Evolutionary conservation across 2,797 vertebrate species (phyloP), one percentile per base, ranked within the genome.

Genomic region (Phoxinus dragarum): DNA sequence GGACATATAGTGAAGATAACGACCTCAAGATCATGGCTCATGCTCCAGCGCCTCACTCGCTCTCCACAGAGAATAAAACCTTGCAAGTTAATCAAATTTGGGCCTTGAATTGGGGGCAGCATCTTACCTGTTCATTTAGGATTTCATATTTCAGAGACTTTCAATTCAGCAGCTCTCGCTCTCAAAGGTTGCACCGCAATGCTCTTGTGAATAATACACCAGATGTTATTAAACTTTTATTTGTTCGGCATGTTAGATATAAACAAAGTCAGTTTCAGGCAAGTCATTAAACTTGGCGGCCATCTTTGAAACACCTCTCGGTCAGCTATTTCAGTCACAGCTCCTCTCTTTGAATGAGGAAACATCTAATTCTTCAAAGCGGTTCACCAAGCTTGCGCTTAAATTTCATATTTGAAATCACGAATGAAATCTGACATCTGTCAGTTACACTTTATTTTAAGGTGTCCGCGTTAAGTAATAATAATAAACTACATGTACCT

Each of bases 1-100:
- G 92, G 93, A 94, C 92, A 93, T 91, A 93, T 91, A 93, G 92
- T 93, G 90, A 91, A 94, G 94, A 96, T 94, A 94, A 95, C 93
- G 91, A 94, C 93, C 92, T 92, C 89, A 90, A 93, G 92, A 75
- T 89, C 89, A 89, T 38, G 90, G 87, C 91, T 91, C 56, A 86
- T 23, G 92, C 93, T 94, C 93, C 92, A 93, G 93, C 90, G 91
- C 90, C 31, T 80, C 90, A 90, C 90, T 93, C 90, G 5, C 87
- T 89, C 34, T 87, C 84, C 91, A 92, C 59, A 86, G 80, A 89
- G 87, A 89, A 90, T 79, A 93, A 93, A 91, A 92, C 91, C 87
- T 93, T 90, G 52, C 92, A 91, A 90, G 92, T 91, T 94, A 90
- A 89, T 88, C 87, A 77, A 23, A 49, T 11, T 59, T 74, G 86